A percentile compares a stretch with the other conserved stretches of the same genome.
Conservation (phyloP, 2,113 vertebrate genomes). For the Cygnus atratus region DNA sequence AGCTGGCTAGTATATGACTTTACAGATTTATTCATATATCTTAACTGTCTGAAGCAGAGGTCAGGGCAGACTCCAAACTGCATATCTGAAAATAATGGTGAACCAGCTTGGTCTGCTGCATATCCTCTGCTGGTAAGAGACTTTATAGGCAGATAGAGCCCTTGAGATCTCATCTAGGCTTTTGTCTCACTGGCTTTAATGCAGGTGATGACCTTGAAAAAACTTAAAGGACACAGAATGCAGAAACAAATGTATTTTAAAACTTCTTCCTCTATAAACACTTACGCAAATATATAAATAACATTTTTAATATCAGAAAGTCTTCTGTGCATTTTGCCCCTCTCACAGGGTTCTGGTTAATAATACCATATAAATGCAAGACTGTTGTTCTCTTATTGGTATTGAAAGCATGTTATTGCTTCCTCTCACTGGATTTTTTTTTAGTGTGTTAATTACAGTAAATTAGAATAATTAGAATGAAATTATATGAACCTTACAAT, state of each 20-base stretch:
- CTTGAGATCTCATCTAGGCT: neutral
- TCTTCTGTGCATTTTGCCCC: neutral
- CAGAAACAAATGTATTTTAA: neutral
- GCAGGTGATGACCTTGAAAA: neutral
- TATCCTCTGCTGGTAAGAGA: neutral
- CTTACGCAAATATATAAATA: neutral
- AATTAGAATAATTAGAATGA: conserved; percentile 73
- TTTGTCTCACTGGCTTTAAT: neutral
- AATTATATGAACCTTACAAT: conserved; percentile 62
- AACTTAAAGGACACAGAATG: neutral
- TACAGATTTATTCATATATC: neutral
- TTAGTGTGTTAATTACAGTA: conserved; percentile 71
- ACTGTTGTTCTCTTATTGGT: neutral
- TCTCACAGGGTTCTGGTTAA: conserved; percentile 25
- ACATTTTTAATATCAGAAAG: neutral
- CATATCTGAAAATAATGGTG: neutral
- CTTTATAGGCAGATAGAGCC: neutral
- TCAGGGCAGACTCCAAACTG: neutral
- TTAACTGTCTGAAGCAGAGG: neutral
- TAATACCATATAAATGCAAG: conserved; percentile 19
- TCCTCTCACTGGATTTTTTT: conserved; percentile 55
- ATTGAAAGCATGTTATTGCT: conserved; percentile 51
- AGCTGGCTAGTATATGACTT: neutral
- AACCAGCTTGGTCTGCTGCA: neutral
- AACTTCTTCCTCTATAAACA: neutral